Evolutionary conservation across 2,797 vertebrate species (phyloP).

Genomic region (Poecilia velifera): DNA sequence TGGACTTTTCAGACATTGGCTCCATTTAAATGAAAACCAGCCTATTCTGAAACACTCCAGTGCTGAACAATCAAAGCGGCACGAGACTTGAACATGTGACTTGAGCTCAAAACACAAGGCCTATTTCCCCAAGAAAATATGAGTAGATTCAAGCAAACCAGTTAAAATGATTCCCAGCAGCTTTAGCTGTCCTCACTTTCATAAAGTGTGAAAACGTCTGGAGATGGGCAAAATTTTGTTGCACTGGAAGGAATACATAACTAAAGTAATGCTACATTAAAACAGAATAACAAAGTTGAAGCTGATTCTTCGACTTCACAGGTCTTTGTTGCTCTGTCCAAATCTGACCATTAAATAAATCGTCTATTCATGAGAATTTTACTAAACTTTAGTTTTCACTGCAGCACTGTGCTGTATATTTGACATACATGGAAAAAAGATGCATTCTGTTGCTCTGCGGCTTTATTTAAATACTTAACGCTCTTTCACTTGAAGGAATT

Average conservation of each 20-base stretch:
- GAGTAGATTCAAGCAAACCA: neutral
- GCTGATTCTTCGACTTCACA: neutral
- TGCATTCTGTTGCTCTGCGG: neutral
- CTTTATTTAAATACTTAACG: neutral
- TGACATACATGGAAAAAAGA: neutral
- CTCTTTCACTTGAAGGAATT: neutral
- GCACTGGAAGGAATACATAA: neutral
- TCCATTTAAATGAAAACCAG: too few species aligned
- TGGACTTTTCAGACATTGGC: too few species aligned
- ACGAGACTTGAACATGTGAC: neutral
- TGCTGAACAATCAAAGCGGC: neutral
- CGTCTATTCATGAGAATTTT: neutral
- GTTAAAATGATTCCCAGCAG: neutral
- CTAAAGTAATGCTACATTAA: neutral
- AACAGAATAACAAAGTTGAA: neutral
- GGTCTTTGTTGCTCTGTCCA: neutral
- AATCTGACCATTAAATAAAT: neutral
- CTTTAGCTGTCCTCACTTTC: neutral
- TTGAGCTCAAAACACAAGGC: neutral
- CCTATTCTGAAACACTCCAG: neutral
- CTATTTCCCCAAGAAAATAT: neutral
- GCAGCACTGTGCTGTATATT: neutral
- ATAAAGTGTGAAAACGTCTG: neutral
- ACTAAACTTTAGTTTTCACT: neutral
- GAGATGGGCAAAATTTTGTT: neutral